Percentiles rank a stretch among this genome's conserved stretches.
phyloP scores from a whole-genome alignment of 2,113 vertebrate genomes.

The Alosa alosa region DNA sequence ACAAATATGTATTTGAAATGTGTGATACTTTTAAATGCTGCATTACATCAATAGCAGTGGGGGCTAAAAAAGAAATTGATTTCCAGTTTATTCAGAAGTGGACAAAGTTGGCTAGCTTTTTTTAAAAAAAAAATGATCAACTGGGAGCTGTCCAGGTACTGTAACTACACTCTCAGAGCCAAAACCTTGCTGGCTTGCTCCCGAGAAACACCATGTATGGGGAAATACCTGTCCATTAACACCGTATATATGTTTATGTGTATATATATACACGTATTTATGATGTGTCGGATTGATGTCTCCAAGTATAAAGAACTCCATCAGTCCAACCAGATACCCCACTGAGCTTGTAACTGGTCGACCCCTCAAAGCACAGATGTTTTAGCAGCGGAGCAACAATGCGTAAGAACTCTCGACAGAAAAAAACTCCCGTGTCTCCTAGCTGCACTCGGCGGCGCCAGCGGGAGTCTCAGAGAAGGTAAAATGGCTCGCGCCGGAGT shows the following conservation, averaged over 20 bases:
- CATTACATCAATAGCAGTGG: constrained; percentile 6
- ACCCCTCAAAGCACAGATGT: not conserved
- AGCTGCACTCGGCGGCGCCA: not conserved
- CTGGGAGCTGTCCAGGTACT: not conserved
- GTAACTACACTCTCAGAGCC: not conserved
- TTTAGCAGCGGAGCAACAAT: not conserved
- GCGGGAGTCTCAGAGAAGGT: not conserved
- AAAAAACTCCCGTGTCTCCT: not conserved
- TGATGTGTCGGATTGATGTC: not conserved
- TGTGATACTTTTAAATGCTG: not conserved
- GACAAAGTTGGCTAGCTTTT: not conserved
- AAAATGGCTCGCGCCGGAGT: not conserved
- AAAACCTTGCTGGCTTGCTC: not conserved
- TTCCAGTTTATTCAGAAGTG: not conserved
- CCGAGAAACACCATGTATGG: not conserved
- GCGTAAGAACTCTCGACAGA: not conserved
- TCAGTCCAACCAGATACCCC: not conserved
- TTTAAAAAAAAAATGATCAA: not conserved
- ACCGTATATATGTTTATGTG: not conserved
- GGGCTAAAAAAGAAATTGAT: not conserved
- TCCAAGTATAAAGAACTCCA: not conserved
- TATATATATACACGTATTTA: not conserved
- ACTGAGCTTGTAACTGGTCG: not conserved
- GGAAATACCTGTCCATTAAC: not conserved
- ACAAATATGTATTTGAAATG: constrained; percentile 14